Conservation (phyloP, 23 tunicate species). For the Halocynthia roretzi region DNA sequence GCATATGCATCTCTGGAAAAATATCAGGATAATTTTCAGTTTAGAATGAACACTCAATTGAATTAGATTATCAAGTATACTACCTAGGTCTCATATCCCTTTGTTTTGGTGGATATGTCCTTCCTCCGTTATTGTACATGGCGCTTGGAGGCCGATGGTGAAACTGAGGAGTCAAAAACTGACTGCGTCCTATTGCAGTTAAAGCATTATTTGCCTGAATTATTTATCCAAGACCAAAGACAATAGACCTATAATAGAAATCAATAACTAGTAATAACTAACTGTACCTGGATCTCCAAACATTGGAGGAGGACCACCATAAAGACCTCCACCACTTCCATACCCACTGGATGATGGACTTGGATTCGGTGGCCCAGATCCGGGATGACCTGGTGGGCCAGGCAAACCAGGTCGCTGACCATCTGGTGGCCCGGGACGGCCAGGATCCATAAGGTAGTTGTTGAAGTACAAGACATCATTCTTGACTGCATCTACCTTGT, state of each 20-base stretch:
- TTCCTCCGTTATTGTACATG: slow-evolving; percentile 66
- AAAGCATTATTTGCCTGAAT: neutral
- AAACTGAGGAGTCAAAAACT: slow-evolving; percentile 72
- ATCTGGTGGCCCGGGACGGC: slow-evolving; percentile 89
- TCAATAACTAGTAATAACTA: neutral
- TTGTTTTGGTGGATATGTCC: slow-evolving; percentile 75
- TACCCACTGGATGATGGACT: neutral
- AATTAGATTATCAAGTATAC: neutral
- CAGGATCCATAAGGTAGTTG: slow-evolving; percentile 90
- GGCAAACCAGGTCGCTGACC: slow-evolving; percentile 24
- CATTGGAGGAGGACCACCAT: slow-evolving; percentile 58
- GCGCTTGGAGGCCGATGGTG: slow-evolving; percentile 73
- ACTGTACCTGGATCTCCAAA: slow-evolving; percentile 69
- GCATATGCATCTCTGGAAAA: slow-evolving; percentile 14
- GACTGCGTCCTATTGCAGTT: slow-evolving; percentile 23
- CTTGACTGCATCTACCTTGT: slow-evolving; percentile 86
- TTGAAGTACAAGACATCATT: slow-evolving; percentile 90
- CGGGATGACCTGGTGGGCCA: slow-evolving; percentile 6
- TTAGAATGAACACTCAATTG: neutral
- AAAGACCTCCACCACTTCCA: slow-evolving; percentile 46
- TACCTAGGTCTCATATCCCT: slow-evolving; percentile 54
- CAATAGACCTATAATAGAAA: neutral
- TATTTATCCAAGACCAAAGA: neutral
- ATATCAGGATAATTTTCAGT: neutral
- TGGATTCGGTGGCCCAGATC: slow-evolving; percentile 9